These are phyloP conservation scores for Andrena praecox DNA, from an alignment of 2,888 invertebrate genomes.

Conservation along the genomic window DNA sequence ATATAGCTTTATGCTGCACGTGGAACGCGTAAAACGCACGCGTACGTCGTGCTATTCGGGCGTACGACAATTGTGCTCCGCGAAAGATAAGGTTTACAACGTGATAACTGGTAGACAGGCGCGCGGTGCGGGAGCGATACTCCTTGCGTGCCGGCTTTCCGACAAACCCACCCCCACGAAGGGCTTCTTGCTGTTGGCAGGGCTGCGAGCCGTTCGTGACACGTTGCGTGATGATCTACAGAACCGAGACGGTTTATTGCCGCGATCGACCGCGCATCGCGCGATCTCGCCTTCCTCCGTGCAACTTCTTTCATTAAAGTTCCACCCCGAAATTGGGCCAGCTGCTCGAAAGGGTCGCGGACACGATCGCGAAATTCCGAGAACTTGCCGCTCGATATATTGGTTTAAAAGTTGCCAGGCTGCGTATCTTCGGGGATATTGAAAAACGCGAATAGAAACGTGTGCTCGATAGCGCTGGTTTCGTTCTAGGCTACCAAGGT, in stretches of 20 bases:
- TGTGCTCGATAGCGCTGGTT: slow-evolving; percentile 45
- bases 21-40: slow-evolving; percentile 30
- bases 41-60: slow-evolving; percentile 4
- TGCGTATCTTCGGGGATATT: slow-evolving; percentile 38
- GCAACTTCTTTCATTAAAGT: slow-evolving; percentile 68
- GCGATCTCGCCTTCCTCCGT: slow-evolving; percentile 9
- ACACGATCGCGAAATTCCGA: slow-evolving; percentile 45
- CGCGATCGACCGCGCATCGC: slow-evolving; percentile 53
- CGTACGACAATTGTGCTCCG: slow-evolving; percentile 56
- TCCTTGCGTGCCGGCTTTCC: slow-evolving; percentile 67
- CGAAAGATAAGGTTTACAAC: slow-evolving; percentile 76
- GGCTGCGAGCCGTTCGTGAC: slow-evolving; percentile 34
- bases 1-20: not conserved
- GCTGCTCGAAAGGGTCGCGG: slow-evolving; percentile 13
- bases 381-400: slow-evolving; percentile 50
- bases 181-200: slow-evolving; percentile 58
- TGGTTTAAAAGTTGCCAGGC: slow-evolving; percentile 47
- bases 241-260: slow-evolving; percentile 30
- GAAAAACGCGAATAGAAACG: slow-evolving; percentile 8
- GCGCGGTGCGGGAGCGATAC: slow-evolving; percentile 53
- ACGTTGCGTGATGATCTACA: slow-evolving; percentile 61
- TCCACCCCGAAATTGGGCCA: slow-evolving; percentile 53
- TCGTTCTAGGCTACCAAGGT: slow-evolving; percentile 12
- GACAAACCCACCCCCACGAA: slow-evolving; percentile 67
- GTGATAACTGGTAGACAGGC: slow-evolving; percentile 73